phyloP scores from a whole-genome alignment of 2,888 invertebrate species.

The Volucella zonaria region DNA sequence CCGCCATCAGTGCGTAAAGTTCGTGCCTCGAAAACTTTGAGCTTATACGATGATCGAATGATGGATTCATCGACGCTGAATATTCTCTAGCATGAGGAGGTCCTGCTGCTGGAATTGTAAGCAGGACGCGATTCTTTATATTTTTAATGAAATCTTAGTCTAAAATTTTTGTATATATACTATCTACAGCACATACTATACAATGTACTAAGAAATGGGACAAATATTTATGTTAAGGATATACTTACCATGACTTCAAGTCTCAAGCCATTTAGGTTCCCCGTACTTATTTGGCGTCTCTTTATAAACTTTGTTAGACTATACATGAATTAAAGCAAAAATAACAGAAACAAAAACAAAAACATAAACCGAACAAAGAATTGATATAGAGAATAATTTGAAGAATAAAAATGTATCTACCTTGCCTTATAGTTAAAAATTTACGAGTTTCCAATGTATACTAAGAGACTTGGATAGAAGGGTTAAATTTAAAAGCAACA shows the following conservation, averaged over 20 bases:
- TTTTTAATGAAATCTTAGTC: constrained; percentile 45
- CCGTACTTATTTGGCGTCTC: constrained; percentile 38
- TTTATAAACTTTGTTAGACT: constrained; percentile 31
- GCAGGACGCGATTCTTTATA: constrained; percentile 43
- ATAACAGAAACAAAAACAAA: constrained; percentile 2
- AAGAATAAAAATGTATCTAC: constrained; percentile 55
- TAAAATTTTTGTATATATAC: constrained; percentile 59
- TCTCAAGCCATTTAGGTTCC: constrained; percentile 21
- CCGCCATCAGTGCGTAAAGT: constrained; percentile 90
- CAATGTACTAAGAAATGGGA: neutral
- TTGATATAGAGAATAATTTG: constrained; percentile 54
- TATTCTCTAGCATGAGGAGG: constrained; percentile 83
- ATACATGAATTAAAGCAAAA: constrained; percentile 30
- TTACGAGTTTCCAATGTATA: constrained; percentile 57
- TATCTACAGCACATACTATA: constrained; percentile 21
- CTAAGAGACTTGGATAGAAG: constrained; percentile 37
- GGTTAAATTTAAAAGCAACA: too few relatives aligned
- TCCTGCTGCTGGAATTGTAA: constrained; percentile 83
- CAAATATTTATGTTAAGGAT: constrained; percentile 6
- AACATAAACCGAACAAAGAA: neutral
- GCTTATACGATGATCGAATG: constrained; percentile 94
- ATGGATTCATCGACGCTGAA: constrained; percentile 85
- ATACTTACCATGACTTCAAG: constrained; percentile 26
- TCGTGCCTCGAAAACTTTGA: constrained; percentile 89
- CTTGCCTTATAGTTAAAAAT: constrained; percentile 64